Evolutionary conservation across 2,888 invertebrate genomes (phyloP).

Genomic region (Ceramica pisi): DNA sequence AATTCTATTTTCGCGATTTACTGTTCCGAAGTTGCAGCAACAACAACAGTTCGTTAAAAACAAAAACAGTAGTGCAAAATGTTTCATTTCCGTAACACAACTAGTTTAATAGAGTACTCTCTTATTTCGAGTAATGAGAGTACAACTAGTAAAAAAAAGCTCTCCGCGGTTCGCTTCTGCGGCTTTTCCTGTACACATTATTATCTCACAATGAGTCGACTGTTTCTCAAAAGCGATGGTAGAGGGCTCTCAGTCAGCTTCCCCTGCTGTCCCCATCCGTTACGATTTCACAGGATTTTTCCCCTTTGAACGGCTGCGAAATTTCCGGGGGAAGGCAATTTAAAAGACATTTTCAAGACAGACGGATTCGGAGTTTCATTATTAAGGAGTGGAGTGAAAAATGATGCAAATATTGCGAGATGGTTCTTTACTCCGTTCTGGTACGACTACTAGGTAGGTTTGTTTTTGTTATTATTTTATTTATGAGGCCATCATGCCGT

Average conservation of each 20-base stretch:
- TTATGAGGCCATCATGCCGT: neutral
- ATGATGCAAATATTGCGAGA: slow-evolving; percentile 47
- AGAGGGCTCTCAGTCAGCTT: slow-evolving; percentile 46
- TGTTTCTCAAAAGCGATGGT: slow-evolving; percentile 59
- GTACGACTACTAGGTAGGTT: neutral
- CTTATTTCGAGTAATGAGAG: slow-evolving; percentile 31
- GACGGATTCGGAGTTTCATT: slow-evolving; percentile 49
- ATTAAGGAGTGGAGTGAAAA: slow-evolving; percentile 50
- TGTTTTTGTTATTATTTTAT: neutral
- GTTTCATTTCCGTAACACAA: slow-evolving; percentile 13
- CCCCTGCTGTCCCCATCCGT: slow-evolving; percentile 52
- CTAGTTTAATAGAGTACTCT: slow-evolving; percentile 31
- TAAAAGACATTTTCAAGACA: slow-evolving; percentile 60
- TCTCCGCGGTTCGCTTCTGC: slow-evolving; percentile 18
- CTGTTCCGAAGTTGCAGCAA: neutral
- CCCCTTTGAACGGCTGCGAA: slow-evolving; percentile 49
- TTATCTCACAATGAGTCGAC: slow-evolving; percentile 64
- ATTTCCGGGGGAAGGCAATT: slow-evolving; percentile 54
- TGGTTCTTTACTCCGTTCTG: neutral
- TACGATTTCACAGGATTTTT: slow-evolving; percentile 62
- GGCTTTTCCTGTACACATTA: slow-evolving; percentile 55
- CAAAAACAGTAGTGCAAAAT: slow-evolving; percentile 5
- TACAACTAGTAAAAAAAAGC: slow-evolving; percentile 49
- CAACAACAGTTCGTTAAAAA: neutral
- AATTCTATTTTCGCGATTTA: neutral